Evolutionary conservation across 2,797 vertebrate genomes (phyloP), one percentile per base, ranked within the genome.

Genomic region (Phalloptychus januarius): DNA sequence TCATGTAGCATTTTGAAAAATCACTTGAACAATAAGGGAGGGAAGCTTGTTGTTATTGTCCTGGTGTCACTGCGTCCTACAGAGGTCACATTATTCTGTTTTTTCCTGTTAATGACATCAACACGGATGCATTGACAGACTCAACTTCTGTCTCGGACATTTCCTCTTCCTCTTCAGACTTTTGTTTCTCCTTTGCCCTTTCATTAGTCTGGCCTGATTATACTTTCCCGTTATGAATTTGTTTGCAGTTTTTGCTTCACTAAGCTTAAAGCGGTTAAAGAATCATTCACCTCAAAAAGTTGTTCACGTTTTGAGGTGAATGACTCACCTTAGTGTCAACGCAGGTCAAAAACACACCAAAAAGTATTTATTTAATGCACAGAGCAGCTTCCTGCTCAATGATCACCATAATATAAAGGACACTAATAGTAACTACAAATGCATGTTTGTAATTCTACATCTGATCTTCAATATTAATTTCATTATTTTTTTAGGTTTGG

Each of bases 61-160:
- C 5, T 7, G 18, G 50, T 54, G 31, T 61, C 58, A 61, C 58
- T 33, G 15, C 2, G 58, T 33, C 31, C 58, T 18, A 16, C 58
- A 23, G 58, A 2, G 20, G 33, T 67, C 33, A 12, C 8, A 3
- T 23, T 38, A 38, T 65, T 38, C 16, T 23, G 7, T 11, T 38
- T 67, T 38, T 40, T 38, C 8, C 63, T 67, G 63, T 25, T 40
- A 11, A 67, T 67, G 3, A 23, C 36, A 40, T 38, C 36, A 38
- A 31, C 58, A 36, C 36, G 7, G 7, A 63, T 20, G 71, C 1
- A 4, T 42, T 3, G 45, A 75, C 69, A 23, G 12, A n/a, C 36
- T 71, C 16, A 1, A 12, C 69, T 75, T 44, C 74, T 79, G 61
- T 83, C 69, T 42, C 54, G 74, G 48, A 83, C 76, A 40, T 56